Evolutionary conservation across 2,888 invertebrate species (phyloP), one percentile per base, ranked within the genome.

Genomic region (Philaethria dido): DNA sequence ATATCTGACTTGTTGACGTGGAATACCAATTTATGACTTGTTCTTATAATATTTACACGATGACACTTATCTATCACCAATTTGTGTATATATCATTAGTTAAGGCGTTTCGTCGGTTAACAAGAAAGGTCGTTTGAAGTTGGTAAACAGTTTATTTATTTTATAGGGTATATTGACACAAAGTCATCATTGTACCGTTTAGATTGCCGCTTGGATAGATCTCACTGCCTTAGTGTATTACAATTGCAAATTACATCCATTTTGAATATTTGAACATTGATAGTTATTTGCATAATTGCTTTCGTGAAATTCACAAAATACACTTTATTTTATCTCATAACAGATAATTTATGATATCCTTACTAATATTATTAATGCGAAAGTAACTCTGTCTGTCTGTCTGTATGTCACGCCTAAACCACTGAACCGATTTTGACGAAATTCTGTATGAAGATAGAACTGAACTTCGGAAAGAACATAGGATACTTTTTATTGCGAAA

Each of bases 61-160:
- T 45, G 9, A 9, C 29, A 45, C 18, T 14, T 25, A 29, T 33
- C 1, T 66, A 45, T 54, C 45, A 29, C 36, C 36, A 6, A 45
- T 47, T 54, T 54, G 54, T 66, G 61, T 61, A 36, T 39, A 54
- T 20, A 44, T 61, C 66, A 44, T 66, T 66, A 62, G 54, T 61
- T 47, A 8, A 55, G 47, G 29, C 5, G n/a, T 47, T 16, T 20
- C 13, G 44, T 44, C 14, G 16, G 22, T 42, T 50, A 36, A 61
- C 61, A 44, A 54, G n/a, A 42, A 52, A 60, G 11, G 57, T 57
- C 42, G n/a, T 16, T 50, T 20, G 22, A 45, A 60, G 20, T 42
- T 50, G n/a, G 52, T 61, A 36, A 52, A 22, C 33, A 36, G 3
- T 45, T 29, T n/a, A 25, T 39, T 18, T 45, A 60, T 60, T 39